Evolutionary conservation across 1,140 invertebrate species (phyloP).

Genomic region (Aphis craccivora): DNA sequence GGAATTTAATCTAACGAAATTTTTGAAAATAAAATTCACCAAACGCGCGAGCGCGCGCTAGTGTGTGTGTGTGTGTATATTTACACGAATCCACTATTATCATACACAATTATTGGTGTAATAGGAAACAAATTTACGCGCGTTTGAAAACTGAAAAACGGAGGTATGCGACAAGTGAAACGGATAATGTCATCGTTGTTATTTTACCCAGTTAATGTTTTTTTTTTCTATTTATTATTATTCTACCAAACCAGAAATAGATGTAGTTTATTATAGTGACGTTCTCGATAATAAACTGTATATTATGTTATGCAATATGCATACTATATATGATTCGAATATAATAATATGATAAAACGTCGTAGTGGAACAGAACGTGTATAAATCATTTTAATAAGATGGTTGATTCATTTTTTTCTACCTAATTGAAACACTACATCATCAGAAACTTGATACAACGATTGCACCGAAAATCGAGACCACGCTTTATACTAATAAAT

Average conservation of each 20-base stretch:
- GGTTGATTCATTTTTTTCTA: neutral
- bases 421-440: neutral
- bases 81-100: no score
- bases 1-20: no score
- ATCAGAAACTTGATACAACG: neutral
- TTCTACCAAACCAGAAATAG: neutral
- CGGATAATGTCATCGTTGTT: neutral
- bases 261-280: neutral
- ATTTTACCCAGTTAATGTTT: neutral
- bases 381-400: slow-evolving; percentile 39
- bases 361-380: neutral
- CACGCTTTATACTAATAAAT: neutral
- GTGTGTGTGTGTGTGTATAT: no score
- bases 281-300: neutral
- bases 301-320: neutral
- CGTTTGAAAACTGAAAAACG: neutral
- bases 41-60: no score
- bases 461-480: neutral
- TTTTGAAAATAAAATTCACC: no score
- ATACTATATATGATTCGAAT: neutral
- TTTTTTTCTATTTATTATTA: neutral
- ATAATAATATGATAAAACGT: neutral
- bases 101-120: no score
- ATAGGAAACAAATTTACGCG: no score
- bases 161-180: neutral